phyloP scores from a whole-genome alignment of 1,140 invertebrate species.

The Protaetia brevitarsis region DNA sequence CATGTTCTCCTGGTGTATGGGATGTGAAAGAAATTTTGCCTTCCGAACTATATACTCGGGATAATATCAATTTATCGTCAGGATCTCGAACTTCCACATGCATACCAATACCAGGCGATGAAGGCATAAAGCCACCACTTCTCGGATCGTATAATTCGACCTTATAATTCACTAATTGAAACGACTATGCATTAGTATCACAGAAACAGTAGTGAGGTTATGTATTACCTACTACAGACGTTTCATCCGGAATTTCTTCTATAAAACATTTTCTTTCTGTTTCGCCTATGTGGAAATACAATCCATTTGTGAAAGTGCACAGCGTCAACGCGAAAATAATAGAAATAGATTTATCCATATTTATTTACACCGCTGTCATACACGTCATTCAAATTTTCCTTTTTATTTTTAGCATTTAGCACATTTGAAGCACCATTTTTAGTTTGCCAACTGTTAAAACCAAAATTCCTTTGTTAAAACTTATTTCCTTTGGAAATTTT shows the following conservation, averaged over 20 bases:
- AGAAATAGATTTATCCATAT: neutral
- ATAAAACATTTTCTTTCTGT: conserved; percentile 99
- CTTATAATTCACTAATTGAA: conserved; percentile 90
- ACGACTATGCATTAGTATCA: conserved; percentile 20
- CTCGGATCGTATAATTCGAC: conserved; percentile 91
- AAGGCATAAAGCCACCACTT: conserved; percentile 88
- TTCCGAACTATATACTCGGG: conserved; percentile 93
- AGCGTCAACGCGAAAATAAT: neutral
- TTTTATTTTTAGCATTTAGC: no score
- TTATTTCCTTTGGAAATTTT: no score
- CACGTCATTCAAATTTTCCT: neutral
- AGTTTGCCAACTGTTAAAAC: no score
- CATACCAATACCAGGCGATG: conserved; percentile 94
- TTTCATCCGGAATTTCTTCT: conserved; percentile 99
- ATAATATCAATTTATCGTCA: conserved; percentile 90
- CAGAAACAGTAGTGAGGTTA: neutral
- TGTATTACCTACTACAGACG: conserved; percentile 92
- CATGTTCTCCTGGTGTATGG: conserved; percentile 92
- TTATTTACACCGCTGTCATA: neutral
- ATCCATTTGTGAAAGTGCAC: conserved; percentile 2
- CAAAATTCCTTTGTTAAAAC: no score
- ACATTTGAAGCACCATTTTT: no score
- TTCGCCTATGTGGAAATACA: conserved; percentile 99
- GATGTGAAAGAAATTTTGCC: conserved; percentile 97
- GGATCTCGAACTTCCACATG: conserved; percentile 97